Base-by-base conservation (phyloP, 2,888 invertebrate genomes). In the Drosophila villosipedis region DNA sequence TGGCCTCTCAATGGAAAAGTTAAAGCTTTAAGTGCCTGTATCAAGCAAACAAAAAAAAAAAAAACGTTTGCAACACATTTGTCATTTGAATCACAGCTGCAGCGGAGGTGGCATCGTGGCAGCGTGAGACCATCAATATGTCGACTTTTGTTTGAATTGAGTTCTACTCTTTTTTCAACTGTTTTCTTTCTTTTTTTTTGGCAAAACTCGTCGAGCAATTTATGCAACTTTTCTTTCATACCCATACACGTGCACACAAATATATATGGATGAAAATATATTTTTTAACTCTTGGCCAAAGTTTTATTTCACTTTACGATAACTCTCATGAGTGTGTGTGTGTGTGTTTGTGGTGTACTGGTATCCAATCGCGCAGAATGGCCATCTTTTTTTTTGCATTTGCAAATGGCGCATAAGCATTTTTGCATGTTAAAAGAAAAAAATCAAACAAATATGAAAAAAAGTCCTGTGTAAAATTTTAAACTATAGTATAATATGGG, bases 401-500 rank as follows among this genome's bases (percentile, higher is more conserved):
- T 89, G 80, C 83, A 89, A 89, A 87, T 88, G 84, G 84, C 74
- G 81, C 81, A 85, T 88, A 84, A 83, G 76, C 83, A 84, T 84
- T 84, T 84, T 84, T 84, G 78, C 84, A 84, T 87, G 53, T 67
- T 53, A 43, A 63, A 30, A 58, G 25, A 65, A 52, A 67, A 64
- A 59, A 47, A 16, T 47, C 39, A 31, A 50, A 63, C 22, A 31
- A 50, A 65, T 25, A 28, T 43, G 16, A 30, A 33, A 25, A 68
- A 65, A 60, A 62, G 55, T 49, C 47, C 10, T 22, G 57, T 33
- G 63, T 35, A 72, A 72, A 79, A 71, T 81, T 81, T 76, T 67
- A 77, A 83, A 73, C 86, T 81, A 75, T 68, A 68, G 69, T 72
- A 75, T 83, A 76, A 77, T 76, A 74, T 76, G 84, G 67, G 35